phyloP scores from a whole-genome alignment of 2,113 vertebrate species.

The Cephalopholis sonnerati region DNA sequence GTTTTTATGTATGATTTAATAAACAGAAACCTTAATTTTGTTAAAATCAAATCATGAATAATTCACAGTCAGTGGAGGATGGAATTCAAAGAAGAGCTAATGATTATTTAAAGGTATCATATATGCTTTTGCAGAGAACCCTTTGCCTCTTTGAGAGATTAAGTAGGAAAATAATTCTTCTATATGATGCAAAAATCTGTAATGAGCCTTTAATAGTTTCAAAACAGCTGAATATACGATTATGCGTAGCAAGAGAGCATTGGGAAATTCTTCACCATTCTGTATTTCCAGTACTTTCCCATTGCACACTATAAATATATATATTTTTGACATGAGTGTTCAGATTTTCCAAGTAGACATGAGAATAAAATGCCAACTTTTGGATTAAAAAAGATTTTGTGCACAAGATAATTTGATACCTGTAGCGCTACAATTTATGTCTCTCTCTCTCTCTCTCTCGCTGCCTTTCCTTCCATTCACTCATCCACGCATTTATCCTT shows the following conservation, averaged over 20 bases:
- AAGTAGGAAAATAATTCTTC: background rate
- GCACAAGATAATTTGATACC: background rate
- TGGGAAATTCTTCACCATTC: background rate
- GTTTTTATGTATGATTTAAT: background rate
- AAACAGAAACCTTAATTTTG: background rate
- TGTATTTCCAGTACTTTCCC: constrained; percentile 26
- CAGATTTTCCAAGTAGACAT: background rate
- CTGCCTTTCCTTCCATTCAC: background rate
- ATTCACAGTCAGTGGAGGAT: too few species aligned
- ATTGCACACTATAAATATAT: constrained; percentile 24
- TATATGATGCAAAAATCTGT: constrained; percentile 8
- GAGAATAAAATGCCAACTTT: background rate
- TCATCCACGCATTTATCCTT: background rate
- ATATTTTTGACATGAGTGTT: background rate
- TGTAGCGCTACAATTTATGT: background rate
- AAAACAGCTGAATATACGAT: constrained; percentile 7
- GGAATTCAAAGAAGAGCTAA: background rate
- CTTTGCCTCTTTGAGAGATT: background rate
- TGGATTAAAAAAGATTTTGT: background rate
- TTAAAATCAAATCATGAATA: background rate
- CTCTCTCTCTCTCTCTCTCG: background rate
- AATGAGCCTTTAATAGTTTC: constrained; percentile 9
- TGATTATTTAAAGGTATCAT: constrained; percentile 3
- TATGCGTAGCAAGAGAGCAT: background rate
- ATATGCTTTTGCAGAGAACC: background rate